Conservation (phyloP, 2,797 vertebrate species). For the Synanceia verrucosa region DNA sequence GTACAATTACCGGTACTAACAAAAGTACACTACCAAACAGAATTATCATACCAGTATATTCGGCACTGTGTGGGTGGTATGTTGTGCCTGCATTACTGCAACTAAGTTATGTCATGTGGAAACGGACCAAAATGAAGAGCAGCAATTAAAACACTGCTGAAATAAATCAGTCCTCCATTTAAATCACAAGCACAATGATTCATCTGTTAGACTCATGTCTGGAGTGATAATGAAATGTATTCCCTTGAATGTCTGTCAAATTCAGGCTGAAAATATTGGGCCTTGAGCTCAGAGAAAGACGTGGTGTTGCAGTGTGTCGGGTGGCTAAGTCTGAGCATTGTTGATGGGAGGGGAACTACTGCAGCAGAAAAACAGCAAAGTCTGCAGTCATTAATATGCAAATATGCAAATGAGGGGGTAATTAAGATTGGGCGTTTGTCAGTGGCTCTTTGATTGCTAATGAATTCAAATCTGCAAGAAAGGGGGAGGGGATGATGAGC, state of each 20-base stretch:
- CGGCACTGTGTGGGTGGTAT: not conserved
- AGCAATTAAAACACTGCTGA: not conserved
- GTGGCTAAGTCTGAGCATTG: slow-evolving; percentile 49
- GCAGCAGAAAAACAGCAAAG: slow-evolving; percentile 84
- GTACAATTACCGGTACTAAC: slow-evolving; percentile 1
- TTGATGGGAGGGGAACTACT: slow-evolving; percentile 71
- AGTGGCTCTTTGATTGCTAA: slow-evolving; percentile 89
- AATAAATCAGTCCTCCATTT: slow-evolving; percentile 7
- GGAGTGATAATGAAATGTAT: slow-evolving; percentile 34
- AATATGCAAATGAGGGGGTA: slow-evolving; percentile 96
- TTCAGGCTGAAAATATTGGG: slow-evolving; percentile 34
- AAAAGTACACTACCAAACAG: not conserved
- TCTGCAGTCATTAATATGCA: slow-evolving; percentile 96
- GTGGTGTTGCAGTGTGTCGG: slow-evolving; percentile 53
- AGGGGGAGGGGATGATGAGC: slow-evolving; percentile 78
- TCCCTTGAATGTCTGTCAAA: slow-evolving; percentile 44
- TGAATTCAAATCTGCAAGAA: slow-evolving; percentile 87
- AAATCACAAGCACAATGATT: slow-evolving; percentile 14
- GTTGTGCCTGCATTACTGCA: not conserved
- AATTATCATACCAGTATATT: slow-evolving; percentile 2
- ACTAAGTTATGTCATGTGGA: not conserved
- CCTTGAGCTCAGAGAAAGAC: slow-evolving; percentile 41
- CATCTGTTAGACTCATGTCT: slow-evolving; percentile 23
- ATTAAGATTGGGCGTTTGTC: slow-evolving; percentile 90
- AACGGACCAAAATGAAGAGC: not conserved